Base-by-base conservation (phyloP, 2,113 vertebrate genomes). In the Cavia aperea region DNA sequence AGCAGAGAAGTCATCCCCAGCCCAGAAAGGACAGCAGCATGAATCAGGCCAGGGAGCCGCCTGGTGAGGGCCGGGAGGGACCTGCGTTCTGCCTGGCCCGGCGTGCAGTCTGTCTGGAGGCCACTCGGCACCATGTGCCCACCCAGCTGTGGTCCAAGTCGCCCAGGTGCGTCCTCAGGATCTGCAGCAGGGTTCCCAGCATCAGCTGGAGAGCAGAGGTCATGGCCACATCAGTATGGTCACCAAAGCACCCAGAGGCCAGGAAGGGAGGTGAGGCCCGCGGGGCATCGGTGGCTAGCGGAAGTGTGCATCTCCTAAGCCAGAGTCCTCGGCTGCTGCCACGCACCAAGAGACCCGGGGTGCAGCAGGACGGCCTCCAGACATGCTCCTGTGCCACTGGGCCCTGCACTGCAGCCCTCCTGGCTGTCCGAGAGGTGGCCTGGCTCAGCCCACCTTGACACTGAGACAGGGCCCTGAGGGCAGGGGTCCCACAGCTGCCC, bases 21-120 rank as follows among this genome's bases (percentile, higher is more conserved):
- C n/a, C 49, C 43, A 62, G 43, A 84, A 65, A 15, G 36, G 10
- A 6, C 62, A 73, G 49, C 18, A 62, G 49, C 29, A 19, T 58
- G 46, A 24, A 11, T 14, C 29, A 21, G 86, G n/a, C 84, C 83
- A 62, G n/a, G 60, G 60, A 81, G 15, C 39, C n/a, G 66, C 12
- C 6, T 7, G 18, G 9, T 0, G 8, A 66, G n/a, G 12, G 4
- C 75, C 1, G 0, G 14, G 70, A 49, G 24, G 10, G 13, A 18
- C 0, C 11, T 11, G 0, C 1, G 0, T 29, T 11, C 10, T 9
- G 24, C 29, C 23, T 33, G 81, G 43, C 4, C 9, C 3, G 39
- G 43, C 2, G 2, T 39, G n/a, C 11, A 1, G 12, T 39, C 66
- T 63, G 0, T 4, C 19, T 56, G 15, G n/a, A 73, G 58, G 19